Evolutionary conservation across 2,113 vertebrate genomes (phyloP).

Genomic region (Triplophysa dalaica): DNA sequence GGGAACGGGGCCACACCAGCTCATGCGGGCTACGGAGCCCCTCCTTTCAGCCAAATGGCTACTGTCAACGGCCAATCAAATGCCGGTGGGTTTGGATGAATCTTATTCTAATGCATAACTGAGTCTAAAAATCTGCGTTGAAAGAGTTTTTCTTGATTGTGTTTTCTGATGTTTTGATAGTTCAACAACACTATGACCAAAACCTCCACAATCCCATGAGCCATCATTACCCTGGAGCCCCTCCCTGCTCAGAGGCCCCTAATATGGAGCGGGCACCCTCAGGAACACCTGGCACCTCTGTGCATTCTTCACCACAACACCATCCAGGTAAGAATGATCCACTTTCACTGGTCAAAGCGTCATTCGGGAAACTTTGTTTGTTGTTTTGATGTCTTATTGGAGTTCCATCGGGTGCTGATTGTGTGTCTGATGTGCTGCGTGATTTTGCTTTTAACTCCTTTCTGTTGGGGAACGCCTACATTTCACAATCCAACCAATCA

Average conservation of each 20-base stretch:
- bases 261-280: conserved; percentile 55
- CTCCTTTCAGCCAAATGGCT: conserved; percentile 47
- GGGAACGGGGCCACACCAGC: conserved; percentile 57
- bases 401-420: background rate
- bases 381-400: background rate
- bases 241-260: conserved; percentile 36
- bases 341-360: background rate
- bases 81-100: conserved; percentile 60
- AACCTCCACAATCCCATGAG: conserved; percentile 53
- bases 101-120: no score
- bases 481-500: no score
- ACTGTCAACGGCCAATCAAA: conserved; percentile 71
- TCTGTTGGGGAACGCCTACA: no score
- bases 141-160: background rate
- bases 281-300: conserved; percentile 67
- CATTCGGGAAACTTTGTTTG: background rate
- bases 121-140: background rate
- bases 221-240: conserved; percentile 55
- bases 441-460: no score
- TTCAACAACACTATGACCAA: conserved; percentile 64
- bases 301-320: conserved; percentile 71
- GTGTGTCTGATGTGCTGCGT: background rate
- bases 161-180: conserved; percentile 17
- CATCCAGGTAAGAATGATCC: conserved; percentile 64
- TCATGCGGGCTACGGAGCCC: conserved; percentile 62